Evolutionary conservation across 2,888 invertebrate genomes (phyloP).

Genomic region (Schizotus pectinicornis): DNA sequence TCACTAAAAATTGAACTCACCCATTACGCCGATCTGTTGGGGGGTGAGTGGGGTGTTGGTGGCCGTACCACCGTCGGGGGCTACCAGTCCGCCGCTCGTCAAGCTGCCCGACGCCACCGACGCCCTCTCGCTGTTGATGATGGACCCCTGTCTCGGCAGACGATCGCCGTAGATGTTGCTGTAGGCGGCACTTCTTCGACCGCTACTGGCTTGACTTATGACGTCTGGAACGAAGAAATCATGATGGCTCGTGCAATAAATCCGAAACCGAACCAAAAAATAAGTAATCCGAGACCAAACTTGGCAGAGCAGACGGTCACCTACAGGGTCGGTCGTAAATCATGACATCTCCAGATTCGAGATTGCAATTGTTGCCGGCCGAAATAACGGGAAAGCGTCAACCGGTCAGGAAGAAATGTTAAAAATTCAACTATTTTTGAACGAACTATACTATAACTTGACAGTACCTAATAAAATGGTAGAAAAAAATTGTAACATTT

Average conservation of each 20-base stretch:
- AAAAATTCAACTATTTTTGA: too few relatives aligned
- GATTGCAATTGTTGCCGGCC: too few relatives aligned
- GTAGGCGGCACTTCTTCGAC: slow-evolving; percentile 65
- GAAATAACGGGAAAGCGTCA: too few relatives aligned
- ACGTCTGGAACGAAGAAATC: slow-evolving; percentile 56
- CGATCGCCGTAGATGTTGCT: slow-evolving; percentile 52
- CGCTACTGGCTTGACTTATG: slow-evolving; percentile 70
- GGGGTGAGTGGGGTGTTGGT: slow-evolving; percentile 74
- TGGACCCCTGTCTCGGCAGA: slow-evolving; percentile 59
- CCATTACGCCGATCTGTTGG: slow-evolving; percentile 89
- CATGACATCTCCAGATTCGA: too few relatives aligned
- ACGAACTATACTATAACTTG: too few relatives aligned
- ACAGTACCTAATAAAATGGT: too few relatives aligned
- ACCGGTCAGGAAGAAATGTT: too few relatives aligned
- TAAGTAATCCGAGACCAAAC: slow-evolving; percentile 6
- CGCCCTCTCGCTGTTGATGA: slow-evolving; percentile 67
- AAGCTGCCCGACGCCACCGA: slow-evolving; percentile 74
- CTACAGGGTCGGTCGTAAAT: too few relatives aligned
- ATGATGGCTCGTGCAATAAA: neutral
- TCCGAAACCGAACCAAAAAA: neutral
- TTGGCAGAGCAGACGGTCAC: too few relatives aligned
- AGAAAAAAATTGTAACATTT: too few relatives aligned
- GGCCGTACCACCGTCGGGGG: slow-evolving; percentile 46
- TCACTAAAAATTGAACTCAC: slow-evolving; percentile 62
- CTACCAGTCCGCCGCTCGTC: slow-evolving; percentile 56